These are phyloP conservation scores for Phorcus lineatus DNA, from an alignment of 2,888 invertebrate species.

Conservation along the genomic window DNA sequence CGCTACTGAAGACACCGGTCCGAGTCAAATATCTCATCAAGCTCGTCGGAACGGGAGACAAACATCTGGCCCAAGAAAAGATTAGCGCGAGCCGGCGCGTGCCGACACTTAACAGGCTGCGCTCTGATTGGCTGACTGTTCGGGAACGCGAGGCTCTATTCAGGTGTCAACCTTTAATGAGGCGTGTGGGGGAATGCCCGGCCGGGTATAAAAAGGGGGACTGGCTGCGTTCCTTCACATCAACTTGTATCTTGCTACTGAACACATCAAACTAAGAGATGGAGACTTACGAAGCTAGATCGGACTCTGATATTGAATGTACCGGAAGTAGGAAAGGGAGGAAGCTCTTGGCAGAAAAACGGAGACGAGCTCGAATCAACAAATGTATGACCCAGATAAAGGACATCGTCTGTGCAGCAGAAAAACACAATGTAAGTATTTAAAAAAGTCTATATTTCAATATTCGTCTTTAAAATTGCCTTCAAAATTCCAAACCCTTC, in stretches of 20 bases:
- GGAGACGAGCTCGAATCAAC: slow-evolving; percentile 38
- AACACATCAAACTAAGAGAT: slow-evolving; percentile 5
- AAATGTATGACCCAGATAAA: slow-evolving; percentile 36
- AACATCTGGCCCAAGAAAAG: slow-evolving; percentile 5
- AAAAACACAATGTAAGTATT: slow-evolving; percentile 34
- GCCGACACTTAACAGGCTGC: neutral
- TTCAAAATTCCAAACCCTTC: too few species aligned
- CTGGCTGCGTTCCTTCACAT: slow-evolving; percentile 15
- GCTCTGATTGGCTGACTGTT: slow-evolving; percentile 32
- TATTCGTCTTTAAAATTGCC: too few species aligned
- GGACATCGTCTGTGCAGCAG: slow-evolving; percentile 33
- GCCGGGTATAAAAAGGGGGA: slow-evolving; percentile 1
- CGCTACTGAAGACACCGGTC: too few species aligned
- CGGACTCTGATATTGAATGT: neutral
- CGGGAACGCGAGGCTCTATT: slow-evolving; percentile 26
- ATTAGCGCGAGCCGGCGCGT: neutral
- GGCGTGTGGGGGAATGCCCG: neutral
- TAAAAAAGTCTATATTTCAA: too few species aligned
- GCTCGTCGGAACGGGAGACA: neutral
- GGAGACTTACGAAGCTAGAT: neutral
- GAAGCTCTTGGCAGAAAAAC: slow-evolving; percentile 39
- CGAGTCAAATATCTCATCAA: neutral
- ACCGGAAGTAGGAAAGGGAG: slow-evolving; percentile 26
- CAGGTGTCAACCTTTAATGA: slow-evolving; percentile 10
- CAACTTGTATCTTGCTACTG: neutral